Evolutionary conservation across 2,113 vertebrate species (phyloP), one percentile per base, ranked within the genome.

Genomic region (Notechis scutatus): DNA sequence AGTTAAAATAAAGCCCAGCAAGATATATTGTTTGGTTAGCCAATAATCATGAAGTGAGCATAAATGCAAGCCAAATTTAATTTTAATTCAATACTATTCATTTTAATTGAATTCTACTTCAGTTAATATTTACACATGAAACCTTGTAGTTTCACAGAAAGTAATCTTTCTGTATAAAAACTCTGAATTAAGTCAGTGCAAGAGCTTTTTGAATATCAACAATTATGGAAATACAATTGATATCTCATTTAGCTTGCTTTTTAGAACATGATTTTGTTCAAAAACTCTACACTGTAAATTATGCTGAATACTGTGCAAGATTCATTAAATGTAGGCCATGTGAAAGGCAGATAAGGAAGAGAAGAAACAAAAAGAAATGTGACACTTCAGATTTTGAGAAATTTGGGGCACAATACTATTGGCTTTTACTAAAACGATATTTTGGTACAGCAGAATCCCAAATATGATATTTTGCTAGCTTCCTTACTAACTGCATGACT

Each of bases 51-150:
- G 55, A 23, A 93, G 20, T 42, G 74, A 69, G 92, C 93, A 92
- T 95, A 97, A 97, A 95, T 20, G 0, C 6, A 87, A 20, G 23
- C 85, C 87, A 93, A 93, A 96, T 95, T 96, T 92, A 24, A 90
- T 96, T 97, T 92, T 95, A 95, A 97, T 95, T 94, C 42, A 59
- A 45, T 93, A 95, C 96, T 90, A 96, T 96, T 96, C 95, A 57
- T 94, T 96, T 95, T 96, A 95, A 96, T 95, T 94, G 93, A 95
- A 94, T 95, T 95, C 93, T 56, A 93, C 90, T 94, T 94, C 85
- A 87, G 85, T 50, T 96, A 95, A 95, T 94, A 91, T 92, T 94
- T 96, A 91, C 93, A 93, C 95, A 34, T 59, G n/a, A 93, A 57
- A 85, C 59, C 45, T 92, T 12, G 50, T 93, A 88, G 86, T 95